Percentiles rank a stretch among this genome's conserved stretches.
Conservation (phyloP, 23 tunicate species). For the Clavelina lepadiformis region DNA sequence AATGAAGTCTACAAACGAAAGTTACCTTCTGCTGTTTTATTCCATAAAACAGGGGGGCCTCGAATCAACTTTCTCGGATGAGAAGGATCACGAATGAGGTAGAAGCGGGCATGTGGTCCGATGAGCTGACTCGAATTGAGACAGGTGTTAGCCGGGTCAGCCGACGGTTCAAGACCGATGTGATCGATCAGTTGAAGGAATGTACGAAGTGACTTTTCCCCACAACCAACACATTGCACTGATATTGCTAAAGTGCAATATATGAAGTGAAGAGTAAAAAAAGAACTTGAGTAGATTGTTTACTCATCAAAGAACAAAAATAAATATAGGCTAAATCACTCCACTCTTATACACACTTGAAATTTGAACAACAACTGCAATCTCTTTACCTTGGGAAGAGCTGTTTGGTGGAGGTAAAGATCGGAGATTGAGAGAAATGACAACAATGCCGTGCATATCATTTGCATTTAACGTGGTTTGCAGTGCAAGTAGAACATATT, state of each 20-base stretch:
- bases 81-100: slow-evolving; percentile 47
- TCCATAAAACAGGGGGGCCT: slow-evolving; percentile 51
- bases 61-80: slow-evolving; percentile 39
- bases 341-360: no score
- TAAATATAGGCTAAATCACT: no score
- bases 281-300: neutral
- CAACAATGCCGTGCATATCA: slow-evolving; percentile 23
- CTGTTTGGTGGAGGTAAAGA: slow-evolving; percentile 60
- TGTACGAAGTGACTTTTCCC: slow-evolving; percentile 54
- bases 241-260: slow-evolving; percentile 46
- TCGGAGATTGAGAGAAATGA: slow-evolving; percentile 56
- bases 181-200: slow-evolving; percentile 59
- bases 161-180: slow-evolving; percentile 42
- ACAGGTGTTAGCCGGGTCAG: slow-evolving; percentile 2
- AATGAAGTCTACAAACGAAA: neutral
- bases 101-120: slow-evolving; percentile 53
- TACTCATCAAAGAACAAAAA: neutral
- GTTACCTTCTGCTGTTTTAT: slow-evolving; percentile 38
- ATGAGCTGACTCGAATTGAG: slow-evolving; percentile 48
- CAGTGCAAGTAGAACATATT: slow-evolving; percentile 54
- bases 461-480: slow-evolving; percentile 18
- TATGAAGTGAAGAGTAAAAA: no score
- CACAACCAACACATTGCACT: slow-evolving; percentile 84
- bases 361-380: neutral
- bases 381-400: slow-evolving; percentile 53